Evolutionary conservation across 2,113 vertebrate species (phyloP), one percentile per base, ranked within the genome.

Genomic region (Pseudorasbora parva): DNA sequence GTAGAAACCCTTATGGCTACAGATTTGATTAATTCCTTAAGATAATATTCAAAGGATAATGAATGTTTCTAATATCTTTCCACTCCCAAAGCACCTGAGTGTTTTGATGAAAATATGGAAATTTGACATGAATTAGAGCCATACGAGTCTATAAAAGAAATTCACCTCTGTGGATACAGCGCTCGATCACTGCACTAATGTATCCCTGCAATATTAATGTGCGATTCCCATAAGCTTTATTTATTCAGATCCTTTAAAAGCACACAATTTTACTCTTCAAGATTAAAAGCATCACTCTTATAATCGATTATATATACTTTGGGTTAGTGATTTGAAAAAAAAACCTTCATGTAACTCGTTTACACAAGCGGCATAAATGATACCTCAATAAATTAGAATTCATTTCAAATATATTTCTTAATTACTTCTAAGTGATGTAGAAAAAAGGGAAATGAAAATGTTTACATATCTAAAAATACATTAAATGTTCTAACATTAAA

Each of bases 61-160:
- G 17, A 66, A 76, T 51, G 60, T 49, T 80, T 66, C 43, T 49
- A 80, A 80, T 80, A 66, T 33, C 54, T 43, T 43, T 41, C 73
- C 33, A 21, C 33, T 59, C 75, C 54, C 33, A 60, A 25, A 17
- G 33, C 30, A 43, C 30, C 56, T 37, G n/a, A 78, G 51, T 54
- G 49, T 75, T 75, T 75, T 75, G 47, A 75, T 75, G 72, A 75
- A 75, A 75, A 75, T 75, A 75, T 75, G 72, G 43, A 75, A 54
- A 59, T 78, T 30, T 66, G 30, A 59, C 21, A 62, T 45, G 37
- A 62, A 66, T 80, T 80, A 80, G 19, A 78, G 41, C 23, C 57
- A 64, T 43, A 45, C 1, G 8, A 45, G 37, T 64, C 41, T 77
- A 23, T 57, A 6, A 59, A 60, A 78, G 4, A 45, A 37, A 62